Evolutionary conservation across 1,140 invertebrate species (phyloP).

Genomic region (Trinorchestia longiramus): DNA sequence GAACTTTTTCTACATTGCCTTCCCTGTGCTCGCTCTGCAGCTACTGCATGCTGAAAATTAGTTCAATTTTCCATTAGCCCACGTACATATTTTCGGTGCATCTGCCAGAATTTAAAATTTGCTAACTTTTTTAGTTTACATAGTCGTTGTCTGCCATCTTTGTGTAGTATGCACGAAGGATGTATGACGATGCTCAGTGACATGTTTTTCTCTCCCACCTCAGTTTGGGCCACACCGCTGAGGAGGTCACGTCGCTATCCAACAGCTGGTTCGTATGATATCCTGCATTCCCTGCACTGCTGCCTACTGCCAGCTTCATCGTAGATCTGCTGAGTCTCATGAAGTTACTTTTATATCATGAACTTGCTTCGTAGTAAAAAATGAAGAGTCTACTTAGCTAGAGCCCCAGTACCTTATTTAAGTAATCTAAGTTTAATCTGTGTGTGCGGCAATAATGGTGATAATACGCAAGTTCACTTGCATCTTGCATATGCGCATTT

Average conservation of each 20-base stretch:
- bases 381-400: neutral
- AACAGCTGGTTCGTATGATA: neutral
- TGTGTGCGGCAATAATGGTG: neutral
- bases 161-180: neutral
- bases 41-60: neutral
- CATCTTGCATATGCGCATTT: neutral
- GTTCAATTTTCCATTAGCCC: neutral
- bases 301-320: neutral
- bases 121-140: neutral
- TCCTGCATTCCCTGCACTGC: neutral
- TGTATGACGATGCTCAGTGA: neutral
- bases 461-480: neutral
- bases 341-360: neutral
- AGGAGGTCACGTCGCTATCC: neutral
- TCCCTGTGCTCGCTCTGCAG: neutral
- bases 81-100: neutral
- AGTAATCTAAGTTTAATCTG: neutral
- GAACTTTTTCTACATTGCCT: neutral
- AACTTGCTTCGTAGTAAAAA: neutral
- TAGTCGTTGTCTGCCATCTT: neutral
- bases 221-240: constrained; percentile 14
- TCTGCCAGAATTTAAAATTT: neutral
- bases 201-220: neutral
- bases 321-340: neutral
- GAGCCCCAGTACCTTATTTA: neutral